These are phyloP conservation scores for Crypturellus tataupa DNA, from an alignment of 2,797 vertebrate species.

Conservation along the genomic window DNA sequence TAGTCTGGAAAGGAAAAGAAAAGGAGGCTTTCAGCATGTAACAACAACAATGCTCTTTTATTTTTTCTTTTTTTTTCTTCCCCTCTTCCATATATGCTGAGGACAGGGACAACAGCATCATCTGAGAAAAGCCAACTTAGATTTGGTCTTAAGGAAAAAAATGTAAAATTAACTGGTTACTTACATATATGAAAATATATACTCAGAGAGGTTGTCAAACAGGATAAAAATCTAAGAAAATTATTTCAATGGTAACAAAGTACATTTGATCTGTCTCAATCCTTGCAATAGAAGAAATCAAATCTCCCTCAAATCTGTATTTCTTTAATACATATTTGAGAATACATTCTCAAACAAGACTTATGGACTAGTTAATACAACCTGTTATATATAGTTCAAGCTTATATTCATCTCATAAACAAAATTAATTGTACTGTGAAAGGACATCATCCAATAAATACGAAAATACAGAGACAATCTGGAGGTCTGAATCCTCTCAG, in stretches of 20 bases:
- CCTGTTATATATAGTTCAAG: neutral
- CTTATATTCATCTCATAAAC: neutral
- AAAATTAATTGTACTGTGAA: neutral
- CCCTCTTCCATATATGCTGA: accelerated
- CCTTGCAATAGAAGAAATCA: neutral
- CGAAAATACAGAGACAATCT: neutral
- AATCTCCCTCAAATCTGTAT: neutral
- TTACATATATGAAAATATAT: neutral
- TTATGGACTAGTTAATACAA: neutral
- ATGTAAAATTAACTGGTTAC: neutral
- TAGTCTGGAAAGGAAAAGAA: neutral
- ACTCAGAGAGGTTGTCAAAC: neutral
- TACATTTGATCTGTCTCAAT: neutral
- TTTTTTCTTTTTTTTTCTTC: neutral
- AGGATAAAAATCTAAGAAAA: neutral
- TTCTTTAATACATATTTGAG: neutral
- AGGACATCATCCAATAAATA: neutral
- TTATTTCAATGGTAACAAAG: neutral
- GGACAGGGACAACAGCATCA: neutral
- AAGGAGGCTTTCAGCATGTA: neutral
- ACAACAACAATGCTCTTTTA: neutral
- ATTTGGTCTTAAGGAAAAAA: neutral
- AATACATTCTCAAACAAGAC: neutral
- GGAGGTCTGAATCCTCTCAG: conserved; percentile 5
- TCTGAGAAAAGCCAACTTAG: neutral